Conservation (phyloP, 2,113 vertebrate species). For the Vanacampus margaritifer region DNA sequence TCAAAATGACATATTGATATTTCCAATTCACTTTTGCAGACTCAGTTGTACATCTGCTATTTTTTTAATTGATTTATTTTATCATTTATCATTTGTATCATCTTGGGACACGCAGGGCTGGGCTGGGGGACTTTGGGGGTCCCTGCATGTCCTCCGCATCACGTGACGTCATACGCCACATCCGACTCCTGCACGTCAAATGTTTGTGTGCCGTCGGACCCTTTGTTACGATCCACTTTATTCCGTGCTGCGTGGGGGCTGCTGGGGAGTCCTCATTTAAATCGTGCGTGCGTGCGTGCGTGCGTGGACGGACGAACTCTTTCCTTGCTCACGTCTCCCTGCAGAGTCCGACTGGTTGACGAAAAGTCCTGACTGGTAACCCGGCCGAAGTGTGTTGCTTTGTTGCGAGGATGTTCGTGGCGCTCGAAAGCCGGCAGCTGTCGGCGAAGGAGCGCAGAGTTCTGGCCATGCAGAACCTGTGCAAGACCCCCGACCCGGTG, state of each 20-base stretch:
- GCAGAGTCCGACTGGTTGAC: not conserved
- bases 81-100: no score
- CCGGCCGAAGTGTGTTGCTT: no score
- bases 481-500: constrained; percentile 1
- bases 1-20: no score
- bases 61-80: no score
- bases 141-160: no score
- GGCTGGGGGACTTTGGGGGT: no score
- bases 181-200: not conserved
- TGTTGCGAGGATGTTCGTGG: not conserved
- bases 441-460: not conserved
- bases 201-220: not conserved
- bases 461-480: constrained; percentile 3
- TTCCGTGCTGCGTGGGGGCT: not conserved
- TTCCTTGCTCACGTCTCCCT: not conserved
- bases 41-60: no score
- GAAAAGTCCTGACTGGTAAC: no score
- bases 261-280: not conserved
- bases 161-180: not conserved
- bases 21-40: no score
- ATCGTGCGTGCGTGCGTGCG: not conserved
- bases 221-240: not conserved
- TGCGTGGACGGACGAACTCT: not conserved
- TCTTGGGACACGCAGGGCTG: no score
- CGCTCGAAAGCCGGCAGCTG: not conserved